Evolutionary conservation across 2,113 vertebrate genomes (phyloP).

Genomic region (Anguilla rostrata): DNA sequence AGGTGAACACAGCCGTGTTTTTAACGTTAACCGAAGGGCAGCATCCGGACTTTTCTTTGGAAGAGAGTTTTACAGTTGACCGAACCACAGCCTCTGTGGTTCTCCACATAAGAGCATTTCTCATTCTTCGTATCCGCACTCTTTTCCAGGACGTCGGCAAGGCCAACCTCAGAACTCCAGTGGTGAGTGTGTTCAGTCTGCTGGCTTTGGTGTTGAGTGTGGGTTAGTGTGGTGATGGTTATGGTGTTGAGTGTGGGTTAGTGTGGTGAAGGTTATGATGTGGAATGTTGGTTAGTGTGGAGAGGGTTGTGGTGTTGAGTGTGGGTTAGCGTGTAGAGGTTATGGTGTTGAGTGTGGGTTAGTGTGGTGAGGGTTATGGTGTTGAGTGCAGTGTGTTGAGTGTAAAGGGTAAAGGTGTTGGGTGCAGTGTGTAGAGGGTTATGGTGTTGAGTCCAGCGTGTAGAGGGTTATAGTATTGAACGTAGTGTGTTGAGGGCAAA

Average conservation of each 20-base stretch:
- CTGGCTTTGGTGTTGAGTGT: background rate
- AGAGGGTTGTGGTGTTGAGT: background rate
- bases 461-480: background rate
- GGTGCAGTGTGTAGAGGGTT: no score
- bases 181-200: constrained; percentile 65
- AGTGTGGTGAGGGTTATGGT: background rate
- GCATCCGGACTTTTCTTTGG: background rate
- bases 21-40: background rate
- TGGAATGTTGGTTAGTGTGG: no score
- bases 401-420: background rate
- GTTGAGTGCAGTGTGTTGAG: background rate
- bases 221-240: background rate
- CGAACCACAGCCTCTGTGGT: background rate
- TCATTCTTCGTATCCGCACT: background rate
- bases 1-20: constrained; percentile 62
- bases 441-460: background rate
- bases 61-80: background rate
- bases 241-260: no score
- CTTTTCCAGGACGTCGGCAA: constrained; percentile 72
- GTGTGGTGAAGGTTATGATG: background rate
- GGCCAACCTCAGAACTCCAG: constrained; percentile 67
- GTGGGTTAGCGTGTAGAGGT: background rate
- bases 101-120: background rate
- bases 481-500: background rate
- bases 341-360: background rate